These are phyloP conservation scores for Gymnobelideus leadbeateri DNA, from an alignment of 2,113 vertebrate genomes.

Conservation along the genomic window DNA sequence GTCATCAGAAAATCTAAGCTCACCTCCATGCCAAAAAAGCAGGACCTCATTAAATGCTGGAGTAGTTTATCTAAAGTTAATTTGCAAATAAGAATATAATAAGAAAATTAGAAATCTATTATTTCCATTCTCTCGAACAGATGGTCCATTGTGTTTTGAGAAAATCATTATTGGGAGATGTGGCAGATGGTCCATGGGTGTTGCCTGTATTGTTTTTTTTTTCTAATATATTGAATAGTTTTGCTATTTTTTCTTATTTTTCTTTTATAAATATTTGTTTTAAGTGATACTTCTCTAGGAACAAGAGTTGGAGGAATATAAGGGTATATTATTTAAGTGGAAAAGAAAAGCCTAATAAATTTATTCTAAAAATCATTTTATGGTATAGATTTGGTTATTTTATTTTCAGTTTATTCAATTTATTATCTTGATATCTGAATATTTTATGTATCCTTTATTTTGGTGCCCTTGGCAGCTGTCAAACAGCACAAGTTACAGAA, in stretches of 20 bases:
- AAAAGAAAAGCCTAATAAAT: background rate
- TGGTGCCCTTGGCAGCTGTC: background rate
- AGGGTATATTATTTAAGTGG: background rate
- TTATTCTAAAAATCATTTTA: background rate
- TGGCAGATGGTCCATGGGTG: background rate
- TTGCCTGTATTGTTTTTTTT: background rate
- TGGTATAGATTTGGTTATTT: background rate
- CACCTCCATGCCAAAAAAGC: background rate
- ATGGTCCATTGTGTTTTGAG: background rate
- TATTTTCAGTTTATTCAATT: background rate
- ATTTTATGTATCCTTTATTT: background rate
- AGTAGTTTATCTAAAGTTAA: background rate
- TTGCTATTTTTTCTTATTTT: background rate
- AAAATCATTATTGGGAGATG: background rate
- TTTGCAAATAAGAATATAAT: background rate
- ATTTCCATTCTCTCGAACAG: background rate
- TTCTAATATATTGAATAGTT: conserved; percentile 15
- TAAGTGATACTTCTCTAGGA: background rate
- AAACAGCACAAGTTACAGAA: background rate
- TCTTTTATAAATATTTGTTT: background rate
- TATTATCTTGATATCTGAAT: background rate
- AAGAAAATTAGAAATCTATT: too few relatives aligned
- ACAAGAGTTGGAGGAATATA: background rate
- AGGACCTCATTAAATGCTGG: background rate
- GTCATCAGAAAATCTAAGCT: background rate